Conservation (phyloP, 2,888 invertebrate species). For the Dicranocentrus wangi region DNA sequence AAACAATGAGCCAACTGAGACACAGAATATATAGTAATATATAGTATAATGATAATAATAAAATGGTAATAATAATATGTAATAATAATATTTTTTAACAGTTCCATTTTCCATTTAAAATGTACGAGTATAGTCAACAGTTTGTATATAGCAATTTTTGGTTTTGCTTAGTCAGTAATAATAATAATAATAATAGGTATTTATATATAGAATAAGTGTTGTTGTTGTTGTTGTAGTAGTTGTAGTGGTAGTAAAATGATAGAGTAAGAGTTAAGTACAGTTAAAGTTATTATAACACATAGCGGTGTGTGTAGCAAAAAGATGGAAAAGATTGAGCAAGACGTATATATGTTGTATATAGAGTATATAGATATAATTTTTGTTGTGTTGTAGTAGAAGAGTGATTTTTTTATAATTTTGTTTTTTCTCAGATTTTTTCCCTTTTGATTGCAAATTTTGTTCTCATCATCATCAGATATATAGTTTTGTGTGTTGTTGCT, state of each 20-base stretch:
- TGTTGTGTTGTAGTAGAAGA: slow-evolving; percentile 15
- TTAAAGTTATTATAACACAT: too few relatives aligned
- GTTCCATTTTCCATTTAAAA: not conserved
- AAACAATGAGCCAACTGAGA: slow-evolving; percentile 22
- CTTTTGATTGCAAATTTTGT: slow-evolving; percentile 31
- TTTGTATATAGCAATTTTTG: slow-evolving; percentile 19
- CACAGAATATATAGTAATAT: too few relatives aligned
- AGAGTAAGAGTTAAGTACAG: slow-evolving; percentile 20
- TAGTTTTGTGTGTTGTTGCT: not conserved
- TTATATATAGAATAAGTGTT: not conserved
- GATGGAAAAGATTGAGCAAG: slow-evolving; percentile 71
- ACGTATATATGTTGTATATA: slow-evolving; percentile 49
- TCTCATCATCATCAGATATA: too few relatives aligned
- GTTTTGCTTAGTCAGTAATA: not conserved
- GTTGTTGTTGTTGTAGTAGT: too few relatives aligned
- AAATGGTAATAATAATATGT: too few relatives aligned
- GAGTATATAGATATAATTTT: slow-evolving; percentile 43
- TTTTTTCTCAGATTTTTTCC: too few relatives aligned
- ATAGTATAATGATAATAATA: too few relatives aligned
- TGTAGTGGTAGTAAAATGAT: slow-evolving; percentile 18
- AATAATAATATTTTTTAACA: not conserved
- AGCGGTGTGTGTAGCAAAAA: slow-evolving; percentile 68
- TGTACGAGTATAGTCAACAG: slow-evolving; percentile 27
- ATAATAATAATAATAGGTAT: slow-evolving; percentile 9
- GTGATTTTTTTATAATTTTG: too few relatives aligned